These are phyloP conservation scores for Dinothrombium tinctorium DNA, from an alignment of 1,140 invertebrate species.

Conservation along the genomic window DNA sequence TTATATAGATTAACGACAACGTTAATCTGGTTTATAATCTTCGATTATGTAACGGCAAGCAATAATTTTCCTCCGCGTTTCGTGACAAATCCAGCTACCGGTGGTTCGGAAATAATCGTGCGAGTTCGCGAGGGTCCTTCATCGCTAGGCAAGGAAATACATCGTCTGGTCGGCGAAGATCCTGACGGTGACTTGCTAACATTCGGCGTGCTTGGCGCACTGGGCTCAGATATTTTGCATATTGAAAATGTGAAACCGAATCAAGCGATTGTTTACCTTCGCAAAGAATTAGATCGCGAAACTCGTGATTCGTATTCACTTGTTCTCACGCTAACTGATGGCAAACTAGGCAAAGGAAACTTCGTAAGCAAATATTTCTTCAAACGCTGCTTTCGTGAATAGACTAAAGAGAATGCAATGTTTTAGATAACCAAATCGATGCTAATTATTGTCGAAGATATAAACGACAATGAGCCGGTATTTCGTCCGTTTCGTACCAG, in stretches of 20 bases:
- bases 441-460: conserved; percentile 46
- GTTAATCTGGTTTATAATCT: too few species aligned
- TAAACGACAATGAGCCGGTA: conserved; percentile 58
- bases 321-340: conserved; percentile 66
- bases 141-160: conserved; percentile 49
- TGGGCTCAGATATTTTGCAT: conserved; percentile 51
- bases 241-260: conserved; percentile 41
- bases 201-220: conserved; percentile 52
- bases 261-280: conserved; percentile 63
- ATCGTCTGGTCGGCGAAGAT: conserved; percentile 51
- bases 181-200: conserved; percentile 54
- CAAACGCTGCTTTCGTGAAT: too few species aligned
- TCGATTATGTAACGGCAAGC: too few species aligned
- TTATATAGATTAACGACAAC: too few species aligned
- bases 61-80: conserved; percentile 6
- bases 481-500: conserved; percentile 62
- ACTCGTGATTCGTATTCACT: conserved; percentile 59
- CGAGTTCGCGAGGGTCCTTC: conserved; percentile 16
- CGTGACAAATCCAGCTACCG: not conserved
- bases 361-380: conserved; percentile 34
- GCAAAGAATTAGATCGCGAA: conserved; percentile 70
- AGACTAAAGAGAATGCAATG: too few species aligned
- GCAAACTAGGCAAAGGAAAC: conserved; percentile 56
- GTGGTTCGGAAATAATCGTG: conserved; percentile 15
- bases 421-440: conserved; percentile 61